phyloP scores from a whole-genome alignment of 92 coral and sea anemone genomes.

The Pocillopora grandis region DNA sequence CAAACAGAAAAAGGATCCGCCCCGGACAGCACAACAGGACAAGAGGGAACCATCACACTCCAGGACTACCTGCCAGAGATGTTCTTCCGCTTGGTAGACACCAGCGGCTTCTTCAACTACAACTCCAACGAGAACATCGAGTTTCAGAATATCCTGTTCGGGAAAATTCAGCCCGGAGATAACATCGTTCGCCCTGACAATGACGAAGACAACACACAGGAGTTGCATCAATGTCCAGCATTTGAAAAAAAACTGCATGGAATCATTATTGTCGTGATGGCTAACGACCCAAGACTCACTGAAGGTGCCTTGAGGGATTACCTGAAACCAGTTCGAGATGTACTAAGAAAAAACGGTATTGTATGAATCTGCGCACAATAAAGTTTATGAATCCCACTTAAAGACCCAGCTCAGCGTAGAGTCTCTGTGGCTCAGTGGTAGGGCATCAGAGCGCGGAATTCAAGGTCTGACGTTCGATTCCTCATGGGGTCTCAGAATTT shows the following conservation, averaged over 20 bases:
- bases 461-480: no score
- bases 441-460: no score
- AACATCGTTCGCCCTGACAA: slow-evolving; percentile 9
- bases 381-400: no score
- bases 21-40: slow-evolving; percentile 43
- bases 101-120: slow-evolving; percentile 63
- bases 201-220: not conserved
- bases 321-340: slow-evolving; percentile 53
- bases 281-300: slow-evolving; percentile 53
- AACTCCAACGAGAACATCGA: slow-evolving; percentile 39
- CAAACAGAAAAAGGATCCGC: slow-evolving; percentile 48
- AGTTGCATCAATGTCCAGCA: not conserved
- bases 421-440: no score
- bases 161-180: slow-evolving; percentile 51
- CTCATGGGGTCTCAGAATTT: no score
- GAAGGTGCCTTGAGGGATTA: slow-evolving; percentile 45
- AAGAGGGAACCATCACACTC: slow-evolving; percentile 54
- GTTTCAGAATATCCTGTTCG: slow-evolving; percentile 52
- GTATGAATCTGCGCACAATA: no score
- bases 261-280: slow-evolving; percentile 52
- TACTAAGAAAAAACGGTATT: slow-evolving; percentile 46
- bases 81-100: slow-evolving; percentile 65
- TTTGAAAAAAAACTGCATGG: slow-evolving; percentile 59
- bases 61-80: slow-evolving; percentile 57
- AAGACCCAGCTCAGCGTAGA: no score